Conservation (phyloP, 2,888 invertebrate species). For the Apantesis nais region DNA sequence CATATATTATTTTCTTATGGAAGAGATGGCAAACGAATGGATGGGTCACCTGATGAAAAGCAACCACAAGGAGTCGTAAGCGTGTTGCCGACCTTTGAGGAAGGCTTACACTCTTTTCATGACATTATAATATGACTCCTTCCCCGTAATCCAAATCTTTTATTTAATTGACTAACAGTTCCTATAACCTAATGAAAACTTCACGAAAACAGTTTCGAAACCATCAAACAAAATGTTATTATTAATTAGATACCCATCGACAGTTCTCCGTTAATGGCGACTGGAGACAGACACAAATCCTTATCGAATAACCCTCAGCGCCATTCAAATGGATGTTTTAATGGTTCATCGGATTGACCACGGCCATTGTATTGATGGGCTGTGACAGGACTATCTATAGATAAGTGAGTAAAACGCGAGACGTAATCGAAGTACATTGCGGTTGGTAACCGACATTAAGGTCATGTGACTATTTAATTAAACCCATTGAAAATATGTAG, state of each 20-base stretch:
- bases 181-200: background rate
- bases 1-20: too few relatives aligned
- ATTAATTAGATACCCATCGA: constrained; percentile 9
- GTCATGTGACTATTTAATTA: background rate
- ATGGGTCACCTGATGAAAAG: too few relatives aligned
- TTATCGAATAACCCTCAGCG: constrained; percentile 15
- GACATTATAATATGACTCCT: too few relatives aligned
- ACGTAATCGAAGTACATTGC: background rate
- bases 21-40: too few relatives aligned
- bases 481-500: background rate
- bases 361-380: background rate
- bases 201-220: background rate
- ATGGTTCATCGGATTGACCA: constrained; percentile 7
- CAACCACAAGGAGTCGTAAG: too few relatives aligned
- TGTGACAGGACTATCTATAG: background rate
- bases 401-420: constrained; percentile 3
- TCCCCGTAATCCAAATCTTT: background rate
- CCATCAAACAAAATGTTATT: background rate
- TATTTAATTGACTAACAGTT: background rate
- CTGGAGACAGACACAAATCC: constrained; percentile 18
- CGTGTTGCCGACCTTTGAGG: too few relatives aligned
- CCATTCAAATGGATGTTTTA: constrained; percentile 1
- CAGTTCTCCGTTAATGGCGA: constrained; percentile 9
- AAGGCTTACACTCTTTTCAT: too few relatives aligned
- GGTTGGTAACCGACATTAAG: background rate